Base-by-base conservation (phyloP, 2,113 vertebrate genomes). In the Pachyramphus minor region DNA sequence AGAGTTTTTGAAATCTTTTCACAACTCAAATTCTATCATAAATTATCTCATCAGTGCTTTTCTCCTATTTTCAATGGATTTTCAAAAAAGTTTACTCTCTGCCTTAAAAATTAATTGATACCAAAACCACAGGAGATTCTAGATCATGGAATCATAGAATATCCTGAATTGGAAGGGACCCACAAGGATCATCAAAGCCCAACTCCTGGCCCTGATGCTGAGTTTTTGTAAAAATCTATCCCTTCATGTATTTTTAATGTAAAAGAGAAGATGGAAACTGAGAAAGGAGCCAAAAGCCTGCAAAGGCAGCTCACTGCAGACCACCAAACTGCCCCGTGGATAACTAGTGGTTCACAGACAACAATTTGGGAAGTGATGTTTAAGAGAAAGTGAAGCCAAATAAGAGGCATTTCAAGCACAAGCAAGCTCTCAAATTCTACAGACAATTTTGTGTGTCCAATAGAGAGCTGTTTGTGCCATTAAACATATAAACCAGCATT, bases 351-450 rank as follows among this genome's bases (percentile, higher is more conserved):
- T 8, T 62, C 76, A 33, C 1, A 11, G 62, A 42, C 60, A 87
- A 62, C 44, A 87, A 49, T 72, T n/a, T 83, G 68, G 49, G 92
- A 90, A 88, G 62, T 41, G 41, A 50, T 8, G 14, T 23, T 95
- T 31, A 75, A 74, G 37, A 56, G 33, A 92, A 90, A 84, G 30
- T n/a, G 44, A 82, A 84, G 88, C 74, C 73, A 95, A 95, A 41
- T 31, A 50, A 84, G 53, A 84, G 35, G 63, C 52, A 69, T 64
- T 92, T 79, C 73, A 73, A 91, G 28, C 50, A 80, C 14, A 63
- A 88, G 39, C 63, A 86, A 95, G 89, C 62, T 45, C 49, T 84
- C 59, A 83, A 87, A 85, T 74, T 83, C 94, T 53, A 78, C 68
- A 81, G 28, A 93, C 12, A 11, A 83, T 87, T 95, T 80, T 85